A percentile compares a stretch with the other conserved stretches of the same genome.
Evolutionary conservation across 2,888 invertebrate genomes (phyloP).

Genomic region (Dichetophora obliterata): DNA sequence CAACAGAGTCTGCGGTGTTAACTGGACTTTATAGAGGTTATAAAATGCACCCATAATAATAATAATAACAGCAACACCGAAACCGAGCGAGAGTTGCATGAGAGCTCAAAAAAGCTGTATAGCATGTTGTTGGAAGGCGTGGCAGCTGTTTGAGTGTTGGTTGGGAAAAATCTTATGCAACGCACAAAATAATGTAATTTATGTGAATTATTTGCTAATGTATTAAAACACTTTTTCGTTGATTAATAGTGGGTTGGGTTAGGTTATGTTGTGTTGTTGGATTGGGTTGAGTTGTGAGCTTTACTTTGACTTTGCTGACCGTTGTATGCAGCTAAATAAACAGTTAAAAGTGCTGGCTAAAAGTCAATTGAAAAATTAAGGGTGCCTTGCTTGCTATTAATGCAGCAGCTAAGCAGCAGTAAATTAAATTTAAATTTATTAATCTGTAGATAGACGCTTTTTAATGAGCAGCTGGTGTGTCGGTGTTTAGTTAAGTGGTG

Average conservation of each 20-base stretch:
- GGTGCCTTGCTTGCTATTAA: neutral
- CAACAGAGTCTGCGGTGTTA: neutral
- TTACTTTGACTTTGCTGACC: neutral
- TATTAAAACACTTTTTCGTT: constrained; percentile 37
- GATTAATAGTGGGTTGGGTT: constrained; percentile 18
- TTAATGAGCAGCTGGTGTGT: neutral
- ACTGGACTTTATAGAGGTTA: constrained; percentile 34
- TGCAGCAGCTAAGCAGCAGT: constrained; percentile 2
- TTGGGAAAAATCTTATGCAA: constrained; percentile 10
- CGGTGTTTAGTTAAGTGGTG: no score
- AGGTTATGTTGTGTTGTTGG: neutral
- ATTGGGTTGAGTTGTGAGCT: neutral
- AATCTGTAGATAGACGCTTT: neutral
- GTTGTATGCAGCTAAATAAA: neutral
- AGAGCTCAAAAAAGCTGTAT: no score
- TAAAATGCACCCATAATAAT: constrained; percentile 9
- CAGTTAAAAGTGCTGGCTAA: constrained; percentile 10
- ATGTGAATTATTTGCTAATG: constrained; percentile 31
- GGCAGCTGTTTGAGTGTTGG: neutral
- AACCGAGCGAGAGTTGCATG: no score
- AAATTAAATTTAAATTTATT: constrained; percentile 37
- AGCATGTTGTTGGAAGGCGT: no score
- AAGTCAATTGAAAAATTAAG: neutral
- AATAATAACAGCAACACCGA: neutral
- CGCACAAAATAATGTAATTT: constrained; percentile 25